Evolutionary conservation across 2,113 vertebrate genomes (phyloP), one percentile per base, ranked within the genome.

Genomic region (Gallinago media): DNA sequence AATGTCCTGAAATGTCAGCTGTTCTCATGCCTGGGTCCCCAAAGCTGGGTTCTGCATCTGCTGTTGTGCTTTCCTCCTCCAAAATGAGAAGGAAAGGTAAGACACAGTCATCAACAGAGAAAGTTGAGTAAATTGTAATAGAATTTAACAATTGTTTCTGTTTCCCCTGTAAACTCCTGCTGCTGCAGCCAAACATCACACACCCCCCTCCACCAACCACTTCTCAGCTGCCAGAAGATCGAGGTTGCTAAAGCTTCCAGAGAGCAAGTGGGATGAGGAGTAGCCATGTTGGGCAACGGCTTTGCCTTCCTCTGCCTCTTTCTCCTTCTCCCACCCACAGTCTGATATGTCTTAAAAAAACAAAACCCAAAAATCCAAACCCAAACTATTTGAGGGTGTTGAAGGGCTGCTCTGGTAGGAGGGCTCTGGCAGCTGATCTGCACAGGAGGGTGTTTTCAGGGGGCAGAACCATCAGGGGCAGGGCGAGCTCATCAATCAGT

Each of bases 341-440:
- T 40, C 25, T 63, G 7, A 7, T 67, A 21, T 16, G 12, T n/a
- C 13, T 58, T 8, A 56, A 56, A 36, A 62, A 67, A 42, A 42
- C 25, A 9, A 32, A 19, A 19, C 4, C 20, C 25, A 17, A 56
- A 31, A 32, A 32, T 7, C 9, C 19, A 18, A 34, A 59, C 26
- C 2, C 6, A 34, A 34, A 1, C 3, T n/a, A 4, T 15, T 61
- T 3, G 0, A 58, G 15, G 13, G 9, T 25, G 23, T 59, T 23
- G 9, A 54, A 40, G 62, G 12, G 18, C 56, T 56, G 3, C 16
- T 62, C 7, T 82, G 23, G 21, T 5, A 61, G 47, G 26, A 38
- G 34, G 22, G 23, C 72, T 3, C 54, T 54, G 56, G 58, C 22
- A 22, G 74, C 12, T 50, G 8, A 11, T 86, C 32, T 88, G 18